These are phyloP conservation scores for Myopa testacea DNA, from an alignment of 2,888 invertebrate genomes.

Conservation along the genomic window DNA sequence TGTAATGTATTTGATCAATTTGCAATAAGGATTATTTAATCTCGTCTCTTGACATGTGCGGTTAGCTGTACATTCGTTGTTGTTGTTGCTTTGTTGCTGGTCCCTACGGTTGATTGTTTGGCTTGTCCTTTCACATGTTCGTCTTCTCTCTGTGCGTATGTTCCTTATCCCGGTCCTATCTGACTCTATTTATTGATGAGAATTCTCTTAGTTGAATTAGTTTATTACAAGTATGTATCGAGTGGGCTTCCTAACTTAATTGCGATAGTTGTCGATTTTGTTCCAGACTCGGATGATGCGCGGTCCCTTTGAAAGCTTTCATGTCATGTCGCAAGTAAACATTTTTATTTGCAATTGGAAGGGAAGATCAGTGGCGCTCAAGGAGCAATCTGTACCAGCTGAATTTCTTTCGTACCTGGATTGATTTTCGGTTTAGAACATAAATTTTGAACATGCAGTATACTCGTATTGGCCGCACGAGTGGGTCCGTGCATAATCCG, in stretches of 20 bases:
- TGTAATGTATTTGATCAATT: slow-evolving; percentile 60
- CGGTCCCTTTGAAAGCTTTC: slow-evolving; percentile 21
- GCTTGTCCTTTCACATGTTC: slow-evolving; percentile 48
- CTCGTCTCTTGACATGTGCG: slow-evolving; percentile 67
- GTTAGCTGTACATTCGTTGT: slow-evolving; percentile 52
- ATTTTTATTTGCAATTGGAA: slow-evolving; percentile 50
- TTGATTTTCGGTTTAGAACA: no score
- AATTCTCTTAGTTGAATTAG: not conserved
- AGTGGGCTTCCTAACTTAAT: slow-evolving; percentile 62
- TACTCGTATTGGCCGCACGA: no score
- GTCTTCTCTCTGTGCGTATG: not conserved
- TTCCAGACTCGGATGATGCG: slow-evolving; percentile 48
- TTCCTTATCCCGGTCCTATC: no score
- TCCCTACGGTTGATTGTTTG: slow-evolving; percentile 39
- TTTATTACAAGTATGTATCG: slow-evolving; percentile 44
- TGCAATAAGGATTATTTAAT: slow-evolving; percentile 66
- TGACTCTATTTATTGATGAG: not conserved
- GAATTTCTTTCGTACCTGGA: not conserved
- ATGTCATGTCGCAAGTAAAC: slow-evolving; percentile 58
- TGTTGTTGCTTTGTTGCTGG: slow-evolving; percentile 44
- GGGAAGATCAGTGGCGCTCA: no score
- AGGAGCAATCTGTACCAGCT: not conserved
- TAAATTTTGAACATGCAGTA: no score
- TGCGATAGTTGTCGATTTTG: slow-evolving; percentile 59
- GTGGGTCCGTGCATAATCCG: no score